Conservation (phyloP, 2,113 vertebrate species). For the Clarias magur region DNA sequence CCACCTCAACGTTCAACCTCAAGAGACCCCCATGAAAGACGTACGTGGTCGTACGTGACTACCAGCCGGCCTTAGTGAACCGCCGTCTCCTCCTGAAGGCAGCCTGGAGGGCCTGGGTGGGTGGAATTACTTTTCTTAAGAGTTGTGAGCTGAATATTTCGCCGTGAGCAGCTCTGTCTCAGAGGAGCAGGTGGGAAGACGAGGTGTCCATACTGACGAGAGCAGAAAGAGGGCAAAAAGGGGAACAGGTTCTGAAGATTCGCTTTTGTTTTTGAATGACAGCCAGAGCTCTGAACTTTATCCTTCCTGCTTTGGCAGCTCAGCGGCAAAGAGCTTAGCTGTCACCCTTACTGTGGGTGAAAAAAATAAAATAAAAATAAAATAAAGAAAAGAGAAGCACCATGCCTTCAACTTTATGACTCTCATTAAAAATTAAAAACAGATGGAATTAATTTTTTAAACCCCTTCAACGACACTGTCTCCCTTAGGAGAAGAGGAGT, state of each 20-base stretch:
- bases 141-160: constrained; percentile 44
- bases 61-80: constrained; percentile 39
- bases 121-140: constrained; percentile 25
- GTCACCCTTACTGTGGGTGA: background rate
- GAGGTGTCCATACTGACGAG: constrained; percentile 34
- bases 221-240: constrained; percentile 24
- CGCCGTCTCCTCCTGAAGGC: constrained; percentile 24
- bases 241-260: constrained; percentile 19
- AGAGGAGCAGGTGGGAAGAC: constrained; percentile 28
- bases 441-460: constrained; percentile 61
- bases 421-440: constrained; percentile 65
- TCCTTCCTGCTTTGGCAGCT: constrained; percentile 7
- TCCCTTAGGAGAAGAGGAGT: constrained; percentile 27
- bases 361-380: background rate
- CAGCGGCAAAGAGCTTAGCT: constrained; percentile 11
- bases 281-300: constrained; percentile 49
- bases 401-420: constrained; percentile 46
- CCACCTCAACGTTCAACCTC: background rate
- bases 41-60: constrained; percentile 29
- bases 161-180: constrained; percentile 41
- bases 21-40: background rate
- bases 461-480: constrained; percentile 7
- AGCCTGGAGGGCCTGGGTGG: constrained; percentile 36
- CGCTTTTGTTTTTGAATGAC: constrained; percentile 33
- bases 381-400: constrained; percentile 41